These are phyloP conservation scores for Noctua comes DNA, from an alignment of 2,888 invertebrate species.

Conservation along the genomic window DNA sequence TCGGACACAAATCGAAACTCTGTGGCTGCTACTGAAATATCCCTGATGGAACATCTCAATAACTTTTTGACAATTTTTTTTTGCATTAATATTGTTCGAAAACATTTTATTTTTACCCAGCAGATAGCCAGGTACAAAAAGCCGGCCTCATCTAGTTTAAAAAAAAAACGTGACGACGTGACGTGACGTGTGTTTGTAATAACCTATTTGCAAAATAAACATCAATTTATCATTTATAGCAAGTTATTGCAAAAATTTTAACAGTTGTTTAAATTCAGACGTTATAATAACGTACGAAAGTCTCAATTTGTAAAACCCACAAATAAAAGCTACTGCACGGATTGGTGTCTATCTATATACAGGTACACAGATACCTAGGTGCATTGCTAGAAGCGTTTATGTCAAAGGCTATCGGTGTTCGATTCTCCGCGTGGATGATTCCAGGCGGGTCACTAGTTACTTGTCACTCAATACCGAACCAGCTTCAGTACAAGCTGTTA, in stretches of 20 bases:
- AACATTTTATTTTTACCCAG: no score
- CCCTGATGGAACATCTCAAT: not conserved
- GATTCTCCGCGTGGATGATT: constrained; percentile 2
- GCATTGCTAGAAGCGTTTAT: constrained; percentile 6
- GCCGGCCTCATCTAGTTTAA: no score
- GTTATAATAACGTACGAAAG: not conserved
- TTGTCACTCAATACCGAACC: constrained; percentile 1
- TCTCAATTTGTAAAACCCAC: not conserved
- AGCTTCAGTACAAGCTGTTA: not conserved
- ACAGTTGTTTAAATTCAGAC: not conserved
- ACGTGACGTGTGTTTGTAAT: no score
- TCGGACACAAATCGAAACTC: not conserved
- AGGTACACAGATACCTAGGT: not conserved
- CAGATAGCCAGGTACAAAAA: no score
- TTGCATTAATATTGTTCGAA: not conserved
- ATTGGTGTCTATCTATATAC: not conserved
- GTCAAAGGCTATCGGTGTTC: constrained; percentile 26
- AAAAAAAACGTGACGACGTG: no score
- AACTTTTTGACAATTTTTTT: not conserved
- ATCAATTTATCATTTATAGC: not conserved
- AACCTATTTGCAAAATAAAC: not conserved
- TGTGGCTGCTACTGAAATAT: not conserved
- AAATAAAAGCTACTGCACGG: not conserved
- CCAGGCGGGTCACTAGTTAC: not conserved
- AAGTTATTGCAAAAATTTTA: not conserved